Percentiles rank a stretch among this genome's conserved stretches.
These are phyloP conservation scores for Alviniconcha marisindica DNA, from an alignment of 1,140 invertebrate genomes.

Conservation along the genomic window DNA sequence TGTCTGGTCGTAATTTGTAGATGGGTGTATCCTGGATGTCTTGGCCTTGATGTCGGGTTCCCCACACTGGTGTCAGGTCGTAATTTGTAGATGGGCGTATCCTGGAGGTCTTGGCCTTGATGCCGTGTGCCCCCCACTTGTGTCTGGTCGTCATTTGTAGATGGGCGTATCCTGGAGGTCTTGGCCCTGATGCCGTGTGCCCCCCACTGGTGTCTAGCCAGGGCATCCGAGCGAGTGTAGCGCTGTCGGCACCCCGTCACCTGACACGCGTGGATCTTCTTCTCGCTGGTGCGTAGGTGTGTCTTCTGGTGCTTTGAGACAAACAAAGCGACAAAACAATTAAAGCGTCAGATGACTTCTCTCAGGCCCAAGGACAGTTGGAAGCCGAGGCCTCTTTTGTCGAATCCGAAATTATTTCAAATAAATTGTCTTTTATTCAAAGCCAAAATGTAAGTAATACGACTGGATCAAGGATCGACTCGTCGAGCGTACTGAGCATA, in stretches of 20 bases:
- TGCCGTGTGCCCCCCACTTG: too few species aligned
- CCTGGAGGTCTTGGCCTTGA: too few species aligned
- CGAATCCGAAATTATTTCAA: too few species aligned
- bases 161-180: constrained; percentile 38
- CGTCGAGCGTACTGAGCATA: too few species aligned
- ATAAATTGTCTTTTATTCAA: too few species aligned
- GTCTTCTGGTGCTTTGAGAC: constrained; percentile 53
- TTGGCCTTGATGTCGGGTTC: constrained; percentile 53
- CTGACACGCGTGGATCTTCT: constrained; percentile 59
- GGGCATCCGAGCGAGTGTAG: constrained; percentile 67
- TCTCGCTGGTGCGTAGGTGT: constrained; percentile 57
- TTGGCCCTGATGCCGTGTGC: constrained; percentile 54
- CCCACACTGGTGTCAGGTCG: constrained; percentile 57
- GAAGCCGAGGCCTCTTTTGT: too few species aligned
- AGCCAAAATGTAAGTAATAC: too few species aligned
- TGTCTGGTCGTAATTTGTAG: neutral
- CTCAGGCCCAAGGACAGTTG: too few species aligned
- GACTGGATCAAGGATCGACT: too few species aligned
- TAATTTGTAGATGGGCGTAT: too few species aligned
- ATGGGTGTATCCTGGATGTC: constrained; percentile 37
- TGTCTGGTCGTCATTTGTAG: neutral
- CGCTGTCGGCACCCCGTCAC: constrained; percentile 56
- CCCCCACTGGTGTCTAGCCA: constrained; percentile 59
- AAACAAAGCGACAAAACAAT: neutral
- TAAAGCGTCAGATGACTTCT: too few species aligned